Evolutionary conservation across 23 tunicate species (phyloP).

Genomic region (Ascidia mentula): DNA sequence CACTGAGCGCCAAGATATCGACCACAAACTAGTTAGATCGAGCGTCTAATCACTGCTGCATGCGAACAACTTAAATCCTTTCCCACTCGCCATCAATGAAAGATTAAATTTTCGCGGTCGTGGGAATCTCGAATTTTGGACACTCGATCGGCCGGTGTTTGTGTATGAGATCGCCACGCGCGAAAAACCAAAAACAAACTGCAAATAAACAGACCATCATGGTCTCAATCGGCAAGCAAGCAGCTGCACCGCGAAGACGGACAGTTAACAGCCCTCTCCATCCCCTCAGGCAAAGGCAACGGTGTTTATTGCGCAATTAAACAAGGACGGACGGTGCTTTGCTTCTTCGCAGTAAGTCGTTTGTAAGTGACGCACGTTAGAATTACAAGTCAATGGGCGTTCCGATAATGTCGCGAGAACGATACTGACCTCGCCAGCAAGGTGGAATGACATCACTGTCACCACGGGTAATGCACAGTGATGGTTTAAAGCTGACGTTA

Average conservation of each 20-base stretch:
- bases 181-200: too few species aligned
- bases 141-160: background rate
- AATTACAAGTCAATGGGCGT: background rate
- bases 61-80: too few species aligned
- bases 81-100: background rate
- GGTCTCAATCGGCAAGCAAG: background rate
- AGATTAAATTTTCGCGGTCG: background rate
- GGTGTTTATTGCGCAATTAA: slow-evolving; percentile 5
- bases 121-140: background rate
- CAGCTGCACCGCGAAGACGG: background rate
- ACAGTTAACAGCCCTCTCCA: background rate
- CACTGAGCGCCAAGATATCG: background rate
- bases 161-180: background rate
- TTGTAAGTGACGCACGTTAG: background rate
- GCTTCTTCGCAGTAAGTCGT: background rate
- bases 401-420: background rate
- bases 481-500: background rate
- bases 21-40: background rate
- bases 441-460: background rate
- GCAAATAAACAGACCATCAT: background rate
- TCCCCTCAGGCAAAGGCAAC: background rate
- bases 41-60: background rate
- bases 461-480: background rate
- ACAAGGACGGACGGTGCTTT: background rate
- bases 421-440: background rate